Base-by-base conservation (phyloP, 1,140 invertebrate genomes). In the Drosophila saltans region DNA sequence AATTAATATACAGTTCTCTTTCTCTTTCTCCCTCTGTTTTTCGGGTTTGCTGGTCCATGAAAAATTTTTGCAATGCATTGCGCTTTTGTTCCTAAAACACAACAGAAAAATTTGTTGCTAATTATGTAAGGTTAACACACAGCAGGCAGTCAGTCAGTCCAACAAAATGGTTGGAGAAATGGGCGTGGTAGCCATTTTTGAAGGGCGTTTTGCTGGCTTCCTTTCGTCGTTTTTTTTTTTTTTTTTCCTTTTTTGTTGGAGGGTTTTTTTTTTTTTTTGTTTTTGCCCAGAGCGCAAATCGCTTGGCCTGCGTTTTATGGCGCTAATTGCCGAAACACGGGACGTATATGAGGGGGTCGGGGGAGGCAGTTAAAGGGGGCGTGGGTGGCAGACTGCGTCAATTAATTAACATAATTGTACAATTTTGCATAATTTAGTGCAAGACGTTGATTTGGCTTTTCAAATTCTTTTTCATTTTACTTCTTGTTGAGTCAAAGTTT, bases 341-440 rank as follows among this genome's bases (percentile, higher is more conserved):
- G 64, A 66, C 59, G 63, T 45, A 57, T 36, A 48, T 48, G 16
- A 16, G 16, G 16, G 16, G 16, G 16, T 16, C 16, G 45, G 41
- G 24, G 39, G 39, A 36, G 9, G n/a, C 28, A 41, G 8, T 16
- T 16, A 30, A 64, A 61, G 45, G 43, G 55, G 55, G 16, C 33
- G 58, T 58, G 41, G 63, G 59, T 59, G 55, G 55, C 63, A 62
- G 72, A 65, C 75, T 83, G 72, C 84, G 67, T 88, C 83, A 86
- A 86, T 86, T 86, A 86, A 86, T 86, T 86, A 83, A 88, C 83
- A 86, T 86, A 88, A 86, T 86, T 86, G 83, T 86, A 86, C 80
- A 88, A 88, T 86, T 86, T 86, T 86, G 80, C 83, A 86, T 86
- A 86, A 88, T 72, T 88, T 77, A 77, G 67, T 64, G 55, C 55